Base-by-base conservation (phyloP, 2,113 vertebrate species). In the Neogobius melanostomus region DNA sequence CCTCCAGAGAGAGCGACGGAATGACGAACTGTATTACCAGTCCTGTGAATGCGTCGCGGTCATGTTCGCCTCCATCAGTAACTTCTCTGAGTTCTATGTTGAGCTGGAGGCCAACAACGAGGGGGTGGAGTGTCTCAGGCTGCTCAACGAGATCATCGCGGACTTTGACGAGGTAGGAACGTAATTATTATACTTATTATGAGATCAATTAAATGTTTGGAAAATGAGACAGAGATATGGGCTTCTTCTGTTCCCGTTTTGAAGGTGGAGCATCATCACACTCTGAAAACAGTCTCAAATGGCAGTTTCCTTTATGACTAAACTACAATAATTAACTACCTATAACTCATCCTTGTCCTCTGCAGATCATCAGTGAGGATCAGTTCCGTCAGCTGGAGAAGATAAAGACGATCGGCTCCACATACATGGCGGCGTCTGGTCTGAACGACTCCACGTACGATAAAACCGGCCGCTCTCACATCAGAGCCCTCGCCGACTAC, bases 41-140 rank as follows among this genome's bases (percentile, higher is more conserved):
- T 98, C 96, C 0, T 99, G 98, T 0, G 98, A 99, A 92, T 98
- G 98, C 0, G 98, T 99, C 66, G 98, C 98, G 0, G 98, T 99
- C 91, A 99, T 99, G 98, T 99, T 99, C 2, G 98, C 98, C 84
- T 99, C 97, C 90, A 99, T 99, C 61, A 96, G 96, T 91, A 99
- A 99, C 93, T 99, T 99, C 93, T 99, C 98, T 0, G 98, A 99
- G 90, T 99, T 99, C 85, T 99, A 99, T 0, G 96, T 99, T 68
- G 98, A 99, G 86, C 92, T 99, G 73, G 98, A 99, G 80, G 98
- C 94, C 90, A 99, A 99, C 92, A 99, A 98, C 0, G 98, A 99
- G 88, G 98, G 98, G 0, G 98, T 99, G 48, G 98, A 99, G 89
- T 99, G 98, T 86, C 93, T 99, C 76, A 90, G 98, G 61, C 95